Evolutionary conservation across 2,888 invertebrate genomes (phyloP), one percentile per base, ranked within the genome.

Genomic region (Pachymerium ferrugineum): DNA sequence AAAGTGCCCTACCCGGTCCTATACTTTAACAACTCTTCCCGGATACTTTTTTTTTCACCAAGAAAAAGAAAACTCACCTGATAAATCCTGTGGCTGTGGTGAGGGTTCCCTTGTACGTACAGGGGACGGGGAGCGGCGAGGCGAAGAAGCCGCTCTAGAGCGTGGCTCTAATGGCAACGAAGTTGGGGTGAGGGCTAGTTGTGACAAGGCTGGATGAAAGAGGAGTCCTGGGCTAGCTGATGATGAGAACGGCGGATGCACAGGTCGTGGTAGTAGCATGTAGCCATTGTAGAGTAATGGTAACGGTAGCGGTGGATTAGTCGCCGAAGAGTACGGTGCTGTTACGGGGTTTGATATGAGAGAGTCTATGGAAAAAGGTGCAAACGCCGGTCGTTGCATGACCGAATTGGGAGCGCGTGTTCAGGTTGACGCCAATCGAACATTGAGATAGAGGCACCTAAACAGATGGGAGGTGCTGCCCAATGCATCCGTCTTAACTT

Each of bases 251-350:
- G 35, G 72, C 35, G 69, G 69, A 8, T n/a, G 33, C 70, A 25
- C 67, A 8, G 75, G 75, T 14, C 75, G 19, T n/a, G 75, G 75
- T 22, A 75, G 31, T 38, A 75, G 30, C 75, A 75, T 74, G 74
- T 74, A 74, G 54, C 75, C 74, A 72, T 75, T 75, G 73, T 75
- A 75, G 68, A 75, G 74, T 16, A 75, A 47, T 10, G 75, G 75
- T 47, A 74, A 38, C n/a, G 67, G 62, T 12, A 62, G n/a, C 6
- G 73, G 73, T 47, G 74, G 16, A 33, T 62, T 25, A n/a, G 67
- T 22, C 8, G 75, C 35, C 22, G 73, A 31, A 28, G 73, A 35
- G 38, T 16, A 74, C 14, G 74, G 70, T 35, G 71, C 73, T 10
- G 74, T 29, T n/a, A 71, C 72, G 19, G 75, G 73, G 16, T 25